phyloP scores from a whole-genome alignment of 2,113 vertebrate genomes.

The Pangasianodon gigas region DNA sequence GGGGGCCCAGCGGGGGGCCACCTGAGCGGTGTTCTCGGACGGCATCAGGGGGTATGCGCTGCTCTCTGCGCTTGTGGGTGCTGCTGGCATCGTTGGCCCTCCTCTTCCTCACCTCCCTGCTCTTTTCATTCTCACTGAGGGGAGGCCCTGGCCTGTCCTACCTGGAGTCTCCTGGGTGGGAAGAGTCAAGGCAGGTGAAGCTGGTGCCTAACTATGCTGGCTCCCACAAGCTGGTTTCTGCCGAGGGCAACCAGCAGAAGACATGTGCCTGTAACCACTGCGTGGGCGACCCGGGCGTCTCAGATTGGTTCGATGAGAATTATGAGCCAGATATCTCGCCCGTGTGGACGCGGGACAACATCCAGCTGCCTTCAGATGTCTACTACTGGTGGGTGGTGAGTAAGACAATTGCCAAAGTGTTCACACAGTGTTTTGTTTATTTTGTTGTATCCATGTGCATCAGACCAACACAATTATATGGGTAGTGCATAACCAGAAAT shows the following conservation, averaged over 20 bases:
- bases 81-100: conserved; percentile 84
- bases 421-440: background rate
- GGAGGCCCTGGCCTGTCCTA: conserved; percentile 81
- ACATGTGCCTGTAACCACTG: conserved; percentile 85
- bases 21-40: conserved; percentile 43
- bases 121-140: conserved; percentile 92
- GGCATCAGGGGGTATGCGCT: conserved; percentile 77
- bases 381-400: conserved; percentile 99
- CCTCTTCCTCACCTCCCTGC: conserved; percentile 90
- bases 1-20: conserved; percentile 27
- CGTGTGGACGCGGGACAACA: conserved; percentile 92
- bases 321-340: conserved; percentile 86
- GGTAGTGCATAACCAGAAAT: background rate
- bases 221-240: conserved; percentile 71
- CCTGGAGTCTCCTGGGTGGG: conserved; percentile 81
- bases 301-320: conserved; percentile 90
- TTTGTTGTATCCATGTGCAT: background rate
- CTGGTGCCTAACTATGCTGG: conserved; percentile 85
- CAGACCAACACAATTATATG: background rate
- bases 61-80: conserved; percentile 88
- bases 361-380: conserved; percentile 86
- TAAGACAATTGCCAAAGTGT: conserved; percentile 12
- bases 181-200: conserved; percentile 84
- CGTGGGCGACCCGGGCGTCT: conserved; percentile 76
- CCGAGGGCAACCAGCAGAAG: conserved; percentile 68